These are phyloP conservation scores for Caenorhabditis afra DNA, from an alignment of 2,888 invertebrate genomes.

Conservation along the genomic window DNA sequence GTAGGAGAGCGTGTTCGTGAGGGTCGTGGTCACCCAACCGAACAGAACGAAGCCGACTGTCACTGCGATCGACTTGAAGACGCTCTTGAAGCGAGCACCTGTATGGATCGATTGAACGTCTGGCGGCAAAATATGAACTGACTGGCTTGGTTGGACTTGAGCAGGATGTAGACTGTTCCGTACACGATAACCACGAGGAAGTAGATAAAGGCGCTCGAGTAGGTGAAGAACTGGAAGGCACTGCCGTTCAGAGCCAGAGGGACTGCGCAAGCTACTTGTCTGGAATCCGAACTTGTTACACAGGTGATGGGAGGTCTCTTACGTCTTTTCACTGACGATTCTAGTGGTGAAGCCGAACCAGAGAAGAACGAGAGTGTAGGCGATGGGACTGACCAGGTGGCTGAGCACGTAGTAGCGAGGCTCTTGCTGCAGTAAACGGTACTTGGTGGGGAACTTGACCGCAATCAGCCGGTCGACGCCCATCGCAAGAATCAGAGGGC, in stretches of 20 bases:
- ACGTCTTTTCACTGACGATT: conserved; percentile 30
- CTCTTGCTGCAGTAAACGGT: conserved; percentile 56
- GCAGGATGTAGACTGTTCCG: conserved; percentile 37
- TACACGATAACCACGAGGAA: conserved; percentile 49
- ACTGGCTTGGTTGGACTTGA: conserved; percentile 51
- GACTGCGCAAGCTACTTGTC: conserved; percentile 38
- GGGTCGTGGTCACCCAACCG: conserved; percentile 59
- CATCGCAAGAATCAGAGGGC: conserved; percentile 58
- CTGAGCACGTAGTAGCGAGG: conserved; percentile 38
- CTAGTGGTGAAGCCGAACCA: conserved; percentile 25
- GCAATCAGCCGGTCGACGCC: conserved; percentile 62
- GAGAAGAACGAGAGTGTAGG: conserved; percentile 42
- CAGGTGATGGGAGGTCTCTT: too few species aligned
- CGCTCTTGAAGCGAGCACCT: conserved; percentile 60
- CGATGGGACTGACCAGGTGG: conserved; percentile 49
- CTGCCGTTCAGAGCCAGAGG: conserved; percentile 51
- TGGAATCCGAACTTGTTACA: background rate
- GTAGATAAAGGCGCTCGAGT: conserved; percentile 54
- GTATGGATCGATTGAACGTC: background rate
- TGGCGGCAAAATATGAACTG: too few species aligned
- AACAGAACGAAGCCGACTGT: conserved; percentile 60
- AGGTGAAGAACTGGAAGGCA: conserved; percentile 57
- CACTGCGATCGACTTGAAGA: conserved; percentile 59
- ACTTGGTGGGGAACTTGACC: conserved; percentile 61
- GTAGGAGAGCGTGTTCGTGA: conserved; percentile 55